Evolutionary conservation across 1,140 invertebrate species (phyloP).

Genomic region (Drosophila parvula): DNA sequence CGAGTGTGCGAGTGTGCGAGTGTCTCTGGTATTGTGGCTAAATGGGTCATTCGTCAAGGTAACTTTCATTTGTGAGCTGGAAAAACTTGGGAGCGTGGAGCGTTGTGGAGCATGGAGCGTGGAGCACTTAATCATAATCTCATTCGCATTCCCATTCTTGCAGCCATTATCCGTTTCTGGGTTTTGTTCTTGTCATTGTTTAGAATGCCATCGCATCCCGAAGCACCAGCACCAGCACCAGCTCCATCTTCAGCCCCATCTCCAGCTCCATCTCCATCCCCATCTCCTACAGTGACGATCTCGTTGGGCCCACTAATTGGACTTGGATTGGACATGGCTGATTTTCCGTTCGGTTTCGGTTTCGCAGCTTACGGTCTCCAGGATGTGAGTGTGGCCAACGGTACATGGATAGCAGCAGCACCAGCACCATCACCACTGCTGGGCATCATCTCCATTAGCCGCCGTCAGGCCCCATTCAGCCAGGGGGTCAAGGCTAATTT

Average conservation of each 20-base stretch:
- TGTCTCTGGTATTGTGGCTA: conserved; percentile 73
- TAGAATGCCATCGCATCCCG: conserved; percentile 17
- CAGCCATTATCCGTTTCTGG: not conserved
- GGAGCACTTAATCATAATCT: conserved; percentile 77
- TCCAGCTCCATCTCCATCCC: not conserved
- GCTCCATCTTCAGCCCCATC: too few species aligned
- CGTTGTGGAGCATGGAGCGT: conserved; percentile 50
- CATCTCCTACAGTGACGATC: conserved; percentile 6
- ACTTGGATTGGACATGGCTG: conserved; percentile 30
- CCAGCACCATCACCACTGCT: not conserved
- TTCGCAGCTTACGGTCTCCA: conserved; percentile 5
- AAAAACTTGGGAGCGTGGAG: conserved; percentile 53
- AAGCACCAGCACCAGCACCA: too few species aligned
- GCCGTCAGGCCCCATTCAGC: conserved; percentile 5
- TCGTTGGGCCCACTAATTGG: conserved; percentile 32
- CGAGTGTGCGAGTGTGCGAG: conserved; percentile 21
- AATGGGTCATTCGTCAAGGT: conserved; percentile 83
- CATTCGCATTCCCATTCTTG: conserved; percentile 51
- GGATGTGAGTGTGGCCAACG: conserved; percentile 33
- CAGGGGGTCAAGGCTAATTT: conserved; percentile 76
- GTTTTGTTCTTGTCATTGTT: conserved; percentile 76
- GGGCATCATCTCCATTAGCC: conserved; percentile 45
- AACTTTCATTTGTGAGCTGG: conserved; percentile 82
- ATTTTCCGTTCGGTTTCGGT: conserved; percentile 17
- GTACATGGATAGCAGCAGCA: conserved; percentile 20